A percentile compares a stretch with the other conserved stretches of the same genome.
phyloP scores from a whole-genome alignment of 2,797 vertebrate species.

The Anabacerthia variegaticeps region DNA sequence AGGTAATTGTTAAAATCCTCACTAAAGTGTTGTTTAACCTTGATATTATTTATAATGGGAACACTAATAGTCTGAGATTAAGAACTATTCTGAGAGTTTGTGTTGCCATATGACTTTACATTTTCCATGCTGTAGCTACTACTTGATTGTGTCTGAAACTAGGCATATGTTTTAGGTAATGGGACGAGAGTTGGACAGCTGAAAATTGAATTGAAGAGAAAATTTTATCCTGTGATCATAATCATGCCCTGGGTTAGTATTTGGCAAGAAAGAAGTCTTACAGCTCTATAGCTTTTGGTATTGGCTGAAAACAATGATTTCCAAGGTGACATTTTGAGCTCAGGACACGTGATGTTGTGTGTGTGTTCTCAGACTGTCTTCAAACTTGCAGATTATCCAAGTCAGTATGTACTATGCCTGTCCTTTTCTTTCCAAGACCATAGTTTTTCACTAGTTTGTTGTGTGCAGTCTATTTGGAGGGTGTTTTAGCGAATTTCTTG shows the following conservation, averaged over 20 bases:
- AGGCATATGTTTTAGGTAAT: background rate
- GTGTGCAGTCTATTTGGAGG: background rate
- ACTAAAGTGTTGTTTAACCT: background rate
- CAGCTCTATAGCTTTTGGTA: background rate
- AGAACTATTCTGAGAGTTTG: background rate
- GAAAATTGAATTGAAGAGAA: background rate
- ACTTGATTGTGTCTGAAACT: background rate
- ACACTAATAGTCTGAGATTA: background rate
- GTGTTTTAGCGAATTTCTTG: background rate
- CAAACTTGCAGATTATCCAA: background rate
- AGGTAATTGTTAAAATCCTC: background rate
- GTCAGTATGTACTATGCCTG: background rate
- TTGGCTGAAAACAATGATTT: background rate
- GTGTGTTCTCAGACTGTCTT: background rate
- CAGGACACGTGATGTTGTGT: background rate
- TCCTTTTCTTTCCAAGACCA: background rate
- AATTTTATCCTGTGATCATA: background rate
- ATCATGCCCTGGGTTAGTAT: background rate
- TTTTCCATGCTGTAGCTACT: background rate
- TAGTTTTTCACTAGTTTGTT: background rate
- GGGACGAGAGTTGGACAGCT: background rate
- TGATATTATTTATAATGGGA: background rate
- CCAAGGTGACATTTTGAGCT: background rate
- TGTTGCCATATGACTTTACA: background rate
- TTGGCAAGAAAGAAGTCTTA: background rate